phyloP scores from a whole-genome alignment of 2,113 vertebrate species.

The Burhinus oedicnemus region DNA sequence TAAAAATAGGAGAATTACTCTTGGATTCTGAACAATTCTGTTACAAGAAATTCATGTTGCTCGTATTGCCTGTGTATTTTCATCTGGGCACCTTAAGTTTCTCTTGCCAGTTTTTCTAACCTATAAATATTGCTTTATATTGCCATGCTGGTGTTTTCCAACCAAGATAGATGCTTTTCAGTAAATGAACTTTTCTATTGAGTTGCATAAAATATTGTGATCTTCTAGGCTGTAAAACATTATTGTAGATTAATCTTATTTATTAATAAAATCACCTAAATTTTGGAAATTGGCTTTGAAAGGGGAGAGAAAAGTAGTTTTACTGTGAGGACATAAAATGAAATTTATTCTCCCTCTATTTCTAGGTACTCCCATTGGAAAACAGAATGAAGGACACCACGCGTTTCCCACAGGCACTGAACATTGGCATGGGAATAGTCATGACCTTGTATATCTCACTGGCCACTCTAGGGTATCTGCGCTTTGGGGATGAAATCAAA shows the following conservation, averaged over 20 bases:
- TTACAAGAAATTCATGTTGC: background rate
- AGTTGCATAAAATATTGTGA: background rate
- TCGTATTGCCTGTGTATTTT: background rate
- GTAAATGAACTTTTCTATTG: accelerated
- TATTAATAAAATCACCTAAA: background rate
- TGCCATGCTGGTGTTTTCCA: background rate
- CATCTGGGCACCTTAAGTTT: background rate
- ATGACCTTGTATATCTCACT: slow-evolving; percentile 82
- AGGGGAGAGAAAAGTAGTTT: background rate
- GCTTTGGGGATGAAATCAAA: slow-evolving; percentile 85
- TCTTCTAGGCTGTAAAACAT: background rate
- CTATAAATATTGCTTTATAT: background rate
- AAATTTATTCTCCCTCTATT: background rate
- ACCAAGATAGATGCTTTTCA: background rate
- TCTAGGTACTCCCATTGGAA: slow-evolving; percentile 88
- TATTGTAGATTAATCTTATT: background rate
- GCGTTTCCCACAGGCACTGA: slow-evolving; percentile 80
- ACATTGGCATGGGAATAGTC: slow-evolving; percentile 86
- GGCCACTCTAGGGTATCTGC: slow-evolving; percentile 85
- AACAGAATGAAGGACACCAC: slow-evolving; percentile 86
- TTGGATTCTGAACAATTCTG: background rate
- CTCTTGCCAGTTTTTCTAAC: background rate
- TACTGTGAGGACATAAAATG: background rate
- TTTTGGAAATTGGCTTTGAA: background rate
- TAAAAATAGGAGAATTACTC: background rate